Evolutionary conservation across 2,113 vertebrate genomes (phyloP).

Genomic region (Atlantisia rogersi): DNA sequence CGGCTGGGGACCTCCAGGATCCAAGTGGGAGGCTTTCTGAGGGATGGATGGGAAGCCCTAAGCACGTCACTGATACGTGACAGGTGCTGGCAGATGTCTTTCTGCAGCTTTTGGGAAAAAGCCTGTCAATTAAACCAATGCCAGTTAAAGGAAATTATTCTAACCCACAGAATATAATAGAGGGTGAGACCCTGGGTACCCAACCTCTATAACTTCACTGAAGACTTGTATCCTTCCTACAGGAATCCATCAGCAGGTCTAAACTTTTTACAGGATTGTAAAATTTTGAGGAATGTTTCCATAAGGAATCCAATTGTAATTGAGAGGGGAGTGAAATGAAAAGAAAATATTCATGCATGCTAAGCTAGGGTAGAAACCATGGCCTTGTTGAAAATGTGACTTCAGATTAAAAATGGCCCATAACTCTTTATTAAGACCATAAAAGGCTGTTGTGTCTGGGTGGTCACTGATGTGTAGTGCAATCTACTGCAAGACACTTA

Average conservation of each 20-base stretch:
- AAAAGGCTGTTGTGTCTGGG: not conserved
- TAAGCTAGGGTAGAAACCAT: not conserved
- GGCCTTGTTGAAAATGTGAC: not conserved
- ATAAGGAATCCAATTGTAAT: conserved; percentile 11
- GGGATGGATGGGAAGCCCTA: not conserved
- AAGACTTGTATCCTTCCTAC: not conserved
- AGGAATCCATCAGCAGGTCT: not conserved
- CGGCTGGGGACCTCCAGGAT: not conserved
- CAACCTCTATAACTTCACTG: not conserved
- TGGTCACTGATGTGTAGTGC: not conserved
- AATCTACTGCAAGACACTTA: not conserved
- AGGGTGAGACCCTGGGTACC: not conserved
- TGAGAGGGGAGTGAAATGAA: conserved; percentile 23
- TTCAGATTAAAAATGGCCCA: not conserved
- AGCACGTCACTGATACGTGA: not conserved
- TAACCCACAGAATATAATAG: not conserved
- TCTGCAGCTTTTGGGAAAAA: not conserved
- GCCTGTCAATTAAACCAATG: not conserved
- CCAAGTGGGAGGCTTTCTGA: not conserved
- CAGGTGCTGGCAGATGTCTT: conserved; percentile 8
- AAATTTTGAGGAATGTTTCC: conserved; percentile 37
- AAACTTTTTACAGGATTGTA: conserved; percentile 24
- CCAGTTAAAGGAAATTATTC: not conserved
- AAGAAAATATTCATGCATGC: conserved; percentile 13
- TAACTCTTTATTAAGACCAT: conserved; percentile 12